phyloP scores from a whole-genome alignment of 2,888 invertebrate genomes.

The Brachyopa scutellaris region DNA sequence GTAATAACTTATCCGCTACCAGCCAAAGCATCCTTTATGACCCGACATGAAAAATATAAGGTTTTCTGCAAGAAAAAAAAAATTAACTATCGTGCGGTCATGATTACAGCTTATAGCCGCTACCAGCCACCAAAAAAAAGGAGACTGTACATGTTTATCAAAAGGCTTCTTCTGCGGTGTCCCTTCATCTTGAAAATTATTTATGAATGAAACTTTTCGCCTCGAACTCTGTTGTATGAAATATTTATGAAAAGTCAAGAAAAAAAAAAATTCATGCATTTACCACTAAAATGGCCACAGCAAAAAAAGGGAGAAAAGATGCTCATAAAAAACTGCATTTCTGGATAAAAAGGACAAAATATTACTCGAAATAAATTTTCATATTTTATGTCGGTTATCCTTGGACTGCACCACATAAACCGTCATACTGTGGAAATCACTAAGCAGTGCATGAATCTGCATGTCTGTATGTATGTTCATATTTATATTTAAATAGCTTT shows the following conservation, averaged over 20 bases:
- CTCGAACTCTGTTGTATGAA: slow-evolving; percentile 9
- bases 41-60: not conserved
- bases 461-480: slow-evolving; percentile 22
- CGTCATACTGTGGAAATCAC: slow-evolving; percentile 30
- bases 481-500: slow-evolving; percentile 19
- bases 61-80: not conserved
- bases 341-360: slow-evolving; percentile 21
- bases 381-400: slow-evolving; percentile 34
- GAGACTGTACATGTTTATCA: not conserved
- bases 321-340: slow-evolving; percentile 1
- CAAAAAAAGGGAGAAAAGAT: not conserved
- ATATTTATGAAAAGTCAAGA: slow-evolving; percentile 25
- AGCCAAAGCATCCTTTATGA: not conserved
- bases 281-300: not conserved
- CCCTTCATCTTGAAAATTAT: not conserved
- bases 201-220: not conserved
- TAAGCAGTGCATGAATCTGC: slow-evolving; percentile 13
- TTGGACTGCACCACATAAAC: slow-evolving; percentile 31
- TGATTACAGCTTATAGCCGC: too few species aligned
- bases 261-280: not conserved
- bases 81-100: not conserved
- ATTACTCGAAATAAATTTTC: slow-evolving; percentile 44
- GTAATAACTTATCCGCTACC: not conserved
- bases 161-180: slow-evolving; percentile 3
- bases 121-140: not conserved